phyloP scores from a whole-genome alignment of 2,797 vertebrate species.

The Euthynnus affinis region DNA sequence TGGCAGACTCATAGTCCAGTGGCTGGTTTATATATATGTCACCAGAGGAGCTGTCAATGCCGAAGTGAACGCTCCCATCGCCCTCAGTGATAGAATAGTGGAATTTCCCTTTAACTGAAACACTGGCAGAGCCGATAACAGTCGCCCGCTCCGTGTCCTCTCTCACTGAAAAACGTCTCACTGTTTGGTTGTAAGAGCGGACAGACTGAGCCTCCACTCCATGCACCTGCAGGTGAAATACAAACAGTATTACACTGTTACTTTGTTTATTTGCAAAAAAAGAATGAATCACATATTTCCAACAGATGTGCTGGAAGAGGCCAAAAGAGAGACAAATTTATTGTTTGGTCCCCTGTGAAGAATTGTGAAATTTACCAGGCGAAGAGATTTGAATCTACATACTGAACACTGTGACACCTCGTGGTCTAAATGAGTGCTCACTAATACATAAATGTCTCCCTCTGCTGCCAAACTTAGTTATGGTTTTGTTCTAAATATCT shows the following conservation, averaged over 20 bases:
- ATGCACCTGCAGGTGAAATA: slow-evolving; percentile 85
- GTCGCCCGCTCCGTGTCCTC: slow-evolving; percentile 89
- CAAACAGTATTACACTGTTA: background rate
- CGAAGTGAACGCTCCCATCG: slow-evolving; percentile 86
- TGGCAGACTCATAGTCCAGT: slow-evolving; percentile 91
- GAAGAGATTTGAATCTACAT: background rate
- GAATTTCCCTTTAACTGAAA: slow-evolving; percentile 69
- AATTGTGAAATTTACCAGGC: too few species aligned
- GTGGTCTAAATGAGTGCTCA: background rate
- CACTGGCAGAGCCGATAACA: slow-evolving; percentile 84
- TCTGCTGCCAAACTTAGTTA: slow-evolving; percentile 2
- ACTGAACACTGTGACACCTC: background rate
- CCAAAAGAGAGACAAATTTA: too few species aligned
- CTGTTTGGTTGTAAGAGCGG: slow-evolving; percentile 63
- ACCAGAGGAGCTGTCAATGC: slow-evolving; percentile 87
- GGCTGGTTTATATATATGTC: slow-evolving; percentile 90
- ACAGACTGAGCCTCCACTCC: slow-evolving; percentile 70
- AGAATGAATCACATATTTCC: background rate
- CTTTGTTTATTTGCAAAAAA: background rate
- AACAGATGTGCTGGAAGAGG: too few species aligned
- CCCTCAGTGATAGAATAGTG: slow-evolving; percentile 87
- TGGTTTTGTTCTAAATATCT: too few species aligned
- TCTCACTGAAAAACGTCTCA: slow-evolving; percentile 86
- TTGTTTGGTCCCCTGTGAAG: too few species aligned
- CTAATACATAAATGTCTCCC: slow-evolving; percentile 6